Evolutionary conservation across 2,797 vertebrate genomes (phyloP).

Genomic region (Morus bassanus): DNA sequence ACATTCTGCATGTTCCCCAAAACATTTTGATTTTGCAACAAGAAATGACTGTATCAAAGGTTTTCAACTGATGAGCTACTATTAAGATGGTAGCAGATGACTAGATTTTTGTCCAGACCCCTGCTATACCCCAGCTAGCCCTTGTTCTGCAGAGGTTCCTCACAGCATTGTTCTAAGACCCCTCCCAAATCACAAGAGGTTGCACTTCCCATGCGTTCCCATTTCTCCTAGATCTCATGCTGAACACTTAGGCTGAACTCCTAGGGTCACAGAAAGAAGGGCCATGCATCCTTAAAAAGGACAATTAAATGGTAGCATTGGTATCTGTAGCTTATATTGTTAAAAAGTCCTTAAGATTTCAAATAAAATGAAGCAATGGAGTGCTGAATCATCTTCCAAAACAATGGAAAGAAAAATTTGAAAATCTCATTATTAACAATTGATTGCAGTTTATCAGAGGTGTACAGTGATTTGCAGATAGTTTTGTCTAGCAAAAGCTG

Average conservation of each 20-base stretch:
- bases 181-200: neutral
- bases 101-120: neutral
- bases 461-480: neutral
- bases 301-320: neutral
- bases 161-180: neutral
- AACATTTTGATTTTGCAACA: neutral
- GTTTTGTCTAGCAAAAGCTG: neutral
- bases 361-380: neutral
- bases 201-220: rapidly evolving
- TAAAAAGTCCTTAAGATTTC: neutral
- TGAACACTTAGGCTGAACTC: neutral
- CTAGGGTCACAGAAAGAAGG: neutral
- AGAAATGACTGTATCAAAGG: neutral
- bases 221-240: neutral
- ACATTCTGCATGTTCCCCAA: neutral
- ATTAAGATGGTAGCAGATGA: neutral
- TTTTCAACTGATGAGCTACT: neutral
- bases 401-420: neutral
- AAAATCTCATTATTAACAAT: neutral
- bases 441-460: neutral
- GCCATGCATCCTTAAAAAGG: neutral
- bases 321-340: neutral
- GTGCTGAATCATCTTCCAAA: neutral
- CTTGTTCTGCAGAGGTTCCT: neutral
- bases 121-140: neutral